Evolutionary conservation across 2,888 invertebrate genomes (phyloP).

Genomic region (Tanytarsus gracilentus): DNA sequence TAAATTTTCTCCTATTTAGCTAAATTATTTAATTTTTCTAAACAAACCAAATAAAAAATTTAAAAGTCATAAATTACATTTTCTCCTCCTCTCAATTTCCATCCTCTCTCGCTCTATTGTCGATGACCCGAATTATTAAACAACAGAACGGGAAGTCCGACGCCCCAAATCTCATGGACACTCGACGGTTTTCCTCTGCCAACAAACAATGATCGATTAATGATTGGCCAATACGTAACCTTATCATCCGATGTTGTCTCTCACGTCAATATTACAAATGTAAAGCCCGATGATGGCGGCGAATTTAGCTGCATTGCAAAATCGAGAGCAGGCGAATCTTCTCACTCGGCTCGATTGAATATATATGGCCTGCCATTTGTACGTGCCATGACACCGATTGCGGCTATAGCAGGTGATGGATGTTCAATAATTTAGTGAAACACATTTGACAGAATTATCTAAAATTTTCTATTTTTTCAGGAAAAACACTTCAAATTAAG

Average conservation of each 20-base stretch:
- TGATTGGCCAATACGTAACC: slow-evolving; percentile 84
- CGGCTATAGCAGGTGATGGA: slow-evolving; percentile 74
- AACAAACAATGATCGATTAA: slow-evolving; percentile 57
- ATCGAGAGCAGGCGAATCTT: slow-evolving; percentile 66
- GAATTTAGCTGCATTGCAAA: slow-evolving; percentile 77
- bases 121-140: no score
- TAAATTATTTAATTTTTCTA: no score
- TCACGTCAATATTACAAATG: slow-evolving; percentile 78
- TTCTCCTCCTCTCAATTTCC: not conserved
- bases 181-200: slow-evolving; percentile 64
- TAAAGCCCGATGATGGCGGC: slow-evolving; percentile 81
- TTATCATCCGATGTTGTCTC: slow-evolving; percentile 85
- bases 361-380: slow-evolving; percentile 79
- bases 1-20: no score
- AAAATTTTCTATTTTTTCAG: no score
- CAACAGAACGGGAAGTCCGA: slow-evolving; percentile 56
- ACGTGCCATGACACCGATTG: slow-evolving; percentile 73
- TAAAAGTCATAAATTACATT: no score
- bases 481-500: slow-evolving; percentile 68
- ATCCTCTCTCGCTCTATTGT: no score
- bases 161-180: slow-evolving; percentile 67
- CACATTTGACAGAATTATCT: no score
- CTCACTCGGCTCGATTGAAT: slow-evolving; percentile 77
- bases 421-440: no score
- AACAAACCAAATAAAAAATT: no score